Evolutionary conservation across 2,797 vertebrate species (phyloP).

Genomic region (Carcharodon carcharias): DNA sequence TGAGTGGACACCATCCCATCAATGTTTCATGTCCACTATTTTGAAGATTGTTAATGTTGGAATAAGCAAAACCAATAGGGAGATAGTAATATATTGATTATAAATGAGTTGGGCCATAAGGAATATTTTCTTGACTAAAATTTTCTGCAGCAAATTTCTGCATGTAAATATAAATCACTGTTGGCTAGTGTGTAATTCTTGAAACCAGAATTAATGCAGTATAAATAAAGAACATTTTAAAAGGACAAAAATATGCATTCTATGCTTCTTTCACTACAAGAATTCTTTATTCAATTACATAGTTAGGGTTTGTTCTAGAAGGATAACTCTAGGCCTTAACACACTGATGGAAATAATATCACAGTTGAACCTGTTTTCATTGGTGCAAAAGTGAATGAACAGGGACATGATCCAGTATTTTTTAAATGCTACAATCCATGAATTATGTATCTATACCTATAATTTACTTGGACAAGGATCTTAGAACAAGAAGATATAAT

Average conservation of each 20-base stretch:
- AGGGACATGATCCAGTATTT: not conserved
- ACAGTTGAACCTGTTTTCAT: not conserved
- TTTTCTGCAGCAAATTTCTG: conserved; percentile 71
- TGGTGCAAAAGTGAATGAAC: not conserved
- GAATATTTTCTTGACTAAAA: conserved; percentile 79
- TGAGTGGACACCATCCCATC: conserved; percentile 63
- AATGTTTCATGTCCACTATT: conserved; percentile 65
- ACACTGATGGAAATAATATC: not conserved
- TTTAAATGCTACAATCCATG: not conserved
- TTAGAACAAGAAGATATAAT: not conserved
- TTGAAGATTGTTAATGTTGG: conserved; percentile 68
- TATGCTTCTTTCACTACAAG: not conserved
- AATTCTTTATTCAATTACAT: not conserved
- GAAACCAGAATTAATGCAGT: conserved; percentile 60
- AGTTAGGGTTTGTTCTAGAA: not conserved
- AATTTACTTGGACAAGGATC: not conserved
- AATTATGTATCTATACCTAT: not conserved
- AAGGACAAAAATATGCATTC: conserved; percentile 38
- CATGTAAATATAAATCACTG: conserved; percentile 80
- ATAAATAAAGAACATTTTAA: conserved; percentile 73
- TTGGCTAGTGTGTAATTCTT: conserved; percentile 78
- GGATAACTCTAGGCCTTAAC: not conserved
- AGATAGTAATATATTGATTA: conserved; percentile 59
- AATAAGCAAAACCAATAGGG: conserved; percentile 54
- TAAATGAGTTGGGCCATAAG: conserved; percentile 71